phyloP scores from a whole-genome alignment of 2,113 vertebrate species.

The Nibea albiflora region DNA sequence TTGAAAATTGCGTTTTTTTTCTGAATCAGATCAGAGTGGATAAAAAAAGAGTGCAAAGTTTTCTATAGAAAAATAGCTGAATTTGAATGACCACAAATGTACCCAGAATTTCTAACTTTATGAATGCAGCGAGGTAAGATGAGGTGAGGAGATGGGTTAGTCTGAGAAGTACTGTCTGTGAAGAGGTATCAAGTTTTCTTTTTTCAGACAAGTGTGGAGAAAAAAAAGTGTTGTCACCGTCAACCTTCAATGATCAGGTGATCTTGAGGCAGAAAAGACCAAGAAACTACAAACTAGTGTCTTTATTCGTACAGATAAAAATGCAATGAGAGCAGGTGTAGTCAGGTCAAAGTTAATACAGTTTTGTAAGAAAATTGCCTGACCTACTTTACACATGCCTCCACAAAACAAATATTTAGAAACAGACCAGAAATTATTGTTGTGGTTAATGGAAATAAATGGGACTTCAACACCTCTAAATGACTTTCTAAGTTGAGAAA shows the following conservation, averaged over 20 bases:
- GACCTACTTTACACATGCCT: constrained; percentile 52
- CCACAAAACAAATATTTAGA: constrained; percentile 40
- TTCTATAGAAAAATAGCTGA: constrained; percentile 34
- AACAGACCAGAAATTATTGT: constrained; percentile 12
- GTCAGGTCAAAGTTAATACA: constrained; percentile 18
- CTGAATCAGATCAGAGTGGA: constrained; percentile 14
- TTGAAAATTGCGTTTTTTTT: constrained; percentile 55
- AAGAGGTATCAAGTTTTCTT: constrained; percentile 11
- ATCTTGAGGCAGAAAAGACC: constrained; percentile 2
- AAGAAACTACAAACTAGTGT: background rate
- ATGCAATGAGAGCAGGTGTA: background rate
- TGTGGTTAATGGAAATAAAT: constrained; percentile 18
- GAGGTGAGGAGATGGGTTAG: constrained; percentile 23
- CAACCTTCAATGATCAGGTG: constrained; percentile 1
- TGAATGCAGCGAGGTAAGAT: constrained; percentile 16
- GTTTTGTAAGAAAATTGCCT: constrained; percentile 42
- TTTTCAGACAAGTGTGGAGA: constrained; percentile 33
- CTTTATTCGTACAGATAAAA: constrained; percentile 13
- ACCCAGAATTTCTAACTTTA: constrained; percentile 15
- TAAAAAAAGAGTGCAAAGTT: constrained; percentile 8
- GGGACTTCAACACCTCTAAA: constrained; percentile 39
- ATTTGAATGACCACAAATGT: constrained; percentile 47
- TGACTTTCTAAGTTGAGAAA: constrained; percentile 48
- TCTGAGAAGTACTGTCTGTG: background rate
- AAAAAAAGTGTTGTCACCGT: background rate